Conservation (phyloP, 2,888 invertebrate genomes). For the Machimus atricapillus region DNA sequence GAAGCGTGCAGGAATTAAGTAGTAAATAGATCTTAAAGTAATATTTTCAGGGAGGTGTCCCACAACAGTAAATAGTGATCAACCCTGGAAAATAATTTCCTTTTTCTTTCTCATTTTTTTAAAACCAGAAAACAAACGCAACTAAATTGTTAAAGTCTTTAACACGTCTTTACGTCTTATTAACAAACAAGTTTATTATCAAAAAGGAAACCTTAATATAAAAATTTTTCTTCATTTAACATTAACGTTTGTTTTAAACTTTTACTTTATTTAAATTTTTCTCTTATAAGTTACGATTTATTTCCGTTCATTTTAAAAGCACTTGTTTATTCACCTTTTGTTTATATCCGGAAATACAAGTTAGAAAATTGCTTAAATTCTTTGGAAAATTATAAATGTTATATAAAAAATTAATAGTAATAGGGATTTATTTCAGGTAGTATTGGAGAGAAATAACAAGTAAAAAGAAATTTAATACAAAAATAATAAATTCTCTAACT, state of each 20-base stretch:
- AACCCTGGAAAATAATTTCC: not conserved
- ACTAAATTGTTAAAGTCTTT: not conserved
- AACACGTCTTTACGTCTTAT: not conserved
- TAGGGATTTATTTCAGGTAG: not conserved
- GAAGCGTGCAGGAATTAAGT: not conserved
- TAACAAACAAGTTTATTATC: slow-evolving; percentile 40
- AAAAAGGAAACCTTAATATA: slow-evolving; percentile 38
- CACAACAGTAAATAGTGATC: not conserved
- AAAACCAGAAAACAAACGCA: not conserved
- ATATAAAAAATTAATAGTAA: not conserved
- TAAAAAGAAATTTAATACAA: not conserved
- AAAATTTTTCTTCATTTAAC: slow-evolving; percentile 33
- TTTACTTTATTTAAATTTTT: slow-evolving; percentile 28
- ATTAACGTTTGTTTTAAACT: slow-evolving; percentile 36
- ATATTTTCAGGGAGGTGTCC: not conserved
- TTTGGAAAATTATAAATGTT: not conserved
- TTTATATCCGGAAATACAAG: not conserved
- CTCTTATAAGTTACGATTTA: slow-evolving; percentile 26
- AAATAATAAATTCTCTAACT: not conserved
- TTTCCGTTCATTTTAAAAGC: slow-evolving; percentile 40
- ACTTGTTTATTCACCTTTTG: slow-evolving; percentile 44
- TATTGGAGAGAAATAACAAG: too few species aligned
- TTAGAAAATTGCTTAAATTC: not conserved
- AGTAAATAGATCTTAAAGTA: not conserved
- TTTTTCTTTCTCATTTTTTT: not conserved